Base-by-base conservation (phyloP, 2,888 invertebrate genomes). In the Lottia gigantea region DNA sequence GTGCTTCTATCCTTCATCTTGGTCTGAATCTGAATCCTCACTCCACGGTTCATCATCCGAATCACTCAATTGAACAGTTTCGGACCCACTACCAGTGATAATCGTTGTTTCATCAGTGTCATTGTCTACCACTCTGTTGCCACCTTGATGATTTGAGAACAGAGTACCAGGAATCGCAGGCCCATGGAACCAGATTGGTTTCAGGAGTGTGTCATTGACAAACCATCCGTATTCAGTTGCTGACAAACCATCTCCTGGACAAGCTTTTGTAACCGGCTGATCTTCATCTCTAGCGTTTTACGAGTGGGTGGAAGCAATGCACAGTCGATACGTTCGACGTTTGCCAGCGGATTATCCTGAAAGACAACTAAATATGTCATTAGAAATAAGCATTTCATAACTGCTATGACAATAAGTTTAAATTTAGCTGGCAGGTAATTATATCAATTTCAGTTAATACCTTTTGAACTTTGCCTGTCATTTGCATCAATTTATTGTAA, bases 261-360 rank as follows among this genome's bases (percentile, higher is more conserved):
- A 46, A 15, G 46, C 46, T 46, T 12, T 46, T 46, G 46, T 15
- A 16, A 12, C 1, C 46, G 1, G 1, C 1, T 1, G 1, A 46
- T 15, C 46, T 46, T 46, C 46, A 15, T 46, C 46, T 46, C 1
- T 15, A 46, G 46, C 16, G 12, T 16, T 46, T 46, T 1, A 46
- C 64, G 8, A 45, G 62, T 63, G 40, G 71, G 69, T 70, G 71
- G 71, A n/a, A 71, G 49, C 7, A 70, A 6, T 12, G 70, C 31
- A 62, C 68, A 71, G 61, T 71, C 67, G 25, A 71, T 31, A 70
- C 62, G 47, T 46, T 71, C 62, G 25, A 71, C 11, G 40, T 71
- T 71, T n/a, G 67, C 67, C 40, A 71, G 46, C 26, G 71, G 55
- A 31, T 69, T 71, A 12, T 70, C 62, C 68, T 71, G 61, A 19